Percentiles rank a stretch among this genome's conserved stretches.
Evolutionary conservation across 2,888 invertebrate genomes (phyloP).

Genomic region (Lamproptera curius): DNA sequence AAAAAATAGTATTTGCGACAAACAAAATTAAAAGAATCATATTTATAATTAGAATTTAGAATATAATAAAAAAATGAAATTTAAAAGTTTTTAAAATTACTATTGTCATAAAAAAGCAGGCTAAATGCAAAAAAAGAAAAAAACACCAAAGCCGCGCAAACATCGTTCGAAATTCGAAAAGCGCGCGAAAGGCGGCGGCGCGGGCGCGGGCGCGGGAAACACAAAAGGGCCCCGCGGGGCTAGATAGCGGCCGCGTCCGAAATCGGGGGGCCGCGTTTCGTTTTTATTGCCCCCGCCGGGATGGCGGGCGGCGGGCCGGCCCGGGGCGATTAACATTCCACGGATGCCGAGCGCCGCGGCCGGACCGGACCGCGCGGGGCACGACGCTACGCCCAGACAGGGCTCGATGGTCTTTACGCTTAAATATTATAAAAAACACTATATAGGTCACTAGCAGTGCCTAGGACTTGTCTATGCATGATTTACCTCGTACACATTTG

Average conservation of each 20-base stretch:
- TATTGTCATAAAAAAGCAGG: too few species aligned
- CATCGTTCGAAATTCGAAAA: conserved; percentile 1
- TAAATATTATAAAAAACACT: too few species aligned
- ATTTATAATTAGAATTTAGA: not conserved
- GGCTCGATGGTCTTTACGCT: too few species aligned
- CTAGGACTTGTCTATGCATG: too few species aligned
- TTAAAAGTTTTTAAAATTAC: not conserved
- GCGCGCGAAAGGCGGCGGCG: conserved; percentile 6
- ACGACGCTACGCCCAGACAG: too few species aligned
- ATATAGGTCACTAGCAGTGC: too few species aligned
- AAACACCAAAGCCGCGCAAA: too few species aligned
- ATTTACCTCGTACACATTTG: too few species aligned
- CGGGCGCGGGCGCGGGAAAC: not conserved
- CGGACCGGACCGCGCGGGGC: conserved; percentile 47
- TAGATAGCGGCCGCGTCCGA: conserved; percentile 56
- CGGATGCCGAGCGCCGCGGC: conserved; percentile 69
- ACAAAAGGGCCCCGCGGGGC: conserved; percentile 36
- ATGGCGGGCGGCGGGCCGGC: conserved; percentile 48
- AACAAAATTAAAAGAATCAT: too few species aligned
- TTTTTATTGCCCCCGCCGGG: conserved; percentile 45
- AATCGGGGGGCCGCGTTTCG: conserved; percentile 48
- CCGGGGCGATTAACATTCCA: conserved; percentile 76
- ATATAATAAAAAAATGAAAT: not conserved
- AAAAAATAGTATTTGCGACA: too few species aligned
- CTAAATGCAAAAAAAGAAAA: too few species aligned